Base-by-base conservation (phyloP, 1,140 invertebrate species). In the Rhizoglyphus robini region DNA sequence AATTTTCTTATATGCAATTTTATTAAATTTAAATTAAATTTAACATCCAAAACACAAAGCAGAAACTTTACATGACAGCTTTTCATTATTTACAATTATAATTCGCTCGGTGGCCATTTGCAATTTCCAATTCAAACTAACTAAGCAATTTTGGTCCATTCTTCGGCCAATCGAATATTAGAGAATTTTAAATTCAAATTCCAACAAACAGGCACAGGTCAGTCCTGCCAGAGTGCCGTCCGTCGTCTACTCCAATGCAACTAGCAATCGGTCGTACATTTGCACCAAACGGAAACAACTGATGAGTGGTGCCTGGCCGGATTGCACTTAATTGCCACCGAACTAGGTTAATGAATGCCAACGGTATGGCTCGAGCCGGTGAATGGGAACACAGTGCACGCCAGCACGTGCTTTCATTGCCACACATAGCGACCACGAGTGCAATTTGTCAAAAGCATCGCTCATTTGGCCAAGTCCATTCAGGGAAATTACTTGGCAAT, bases 1-100 rank as follows among this genome's bases (percentile, higher is more conserved):
- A 54, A 54, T 54, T 54, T 54, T 54, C 51, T 32, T 20, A 54
- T 54, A 54, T 54, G 51, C 51, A 54, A 54, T 54, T 54, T 54
- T 27, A 27, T 54, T 27, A 54, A 54, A 25, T 54, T 54, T 27
- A 54, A 54, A 54, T 54, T 54, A 54, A 54, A 54, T 54, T 54
- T 54, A 32, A 54, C 51, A 8, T 54, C 23, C 8, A 8, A 20
- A 54, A 54, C 51, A 54, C 51, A 54, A 54, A 54, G 20, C 51
- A 54, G 51, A 54, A 5, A 8, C 20, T 23, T 11, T 15, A 5
- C 8, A 8, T 54, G 51, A 54, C 51, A 54, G 51, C 51, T 54
- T 32, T 54, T 54, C 51, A 54, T 54, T 54, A 54, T 54, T 54
- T 54, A 54, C 8, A 54, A 27, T 54, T 54, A 54, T 54, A 54